Base-by-base conservation (phyloP, 2,888 invertebrate species). In the Noctua pronuba region DNA sequence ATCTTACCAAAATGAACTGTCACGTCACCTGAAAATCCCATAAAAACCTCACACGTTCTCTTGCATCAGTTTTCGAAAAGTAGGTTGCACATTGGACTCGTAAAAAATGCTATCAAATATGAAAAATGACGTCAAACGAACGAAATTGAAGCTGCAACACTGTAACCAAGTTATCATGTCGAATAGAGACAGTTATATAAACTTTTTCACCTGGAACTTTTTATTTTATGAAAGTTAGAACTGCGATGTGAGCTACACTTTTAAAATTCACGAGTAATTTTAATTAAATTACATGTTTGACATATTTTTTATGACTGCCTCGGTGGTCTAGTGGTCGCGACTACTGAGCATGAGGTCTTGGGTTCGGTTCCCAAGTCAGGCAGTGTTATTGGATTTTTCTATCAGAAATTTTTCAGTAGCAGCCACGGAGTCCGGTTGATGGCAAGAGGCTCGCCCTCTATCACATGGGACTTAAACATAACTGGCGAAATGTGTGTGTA, bases 61-160 rank as follows among this genome's bases (percentile, higher is more conserved):
- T 38, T 35, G 38, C 81, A 81, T 41, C 76, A 49, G n/a, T 55
- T 81, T 85, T 55, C 11, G 49, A 38, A 77, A 80, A 83, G 69
- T 49, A 70, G 72, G 49, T 83, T 79, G 62, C 72, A 71, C 72
- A 79, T 65, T 69, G 79, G 44, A 60, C 74, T 78, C 76, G 68
- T 84, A 80, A 78, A 87, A 87, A 86, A 80, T 80, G 77, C 83
- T 75, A 83, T 83, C 80, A 88, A 87, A 88, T 86, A 87, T 88
- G 82, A 84, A 85, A 84, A 87, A 80, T 80, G 68, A 77, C 71
- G 71, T 79, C 86, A 80, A 88, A 84, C 84, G 87, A 73, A 82
- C 77, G 75, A 77, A 82, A 86, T 88, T 86, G 85, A 73, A 52
- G 46, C 72, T 75, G 80, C 73, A 75, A 77, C 80, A 73, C 55